Percentiles rank a stretch among this genome's conserved stretches.
Conservation (phyloP, 2,888 invertebrate genomes). For the Vesta saturnalis region DNA sequence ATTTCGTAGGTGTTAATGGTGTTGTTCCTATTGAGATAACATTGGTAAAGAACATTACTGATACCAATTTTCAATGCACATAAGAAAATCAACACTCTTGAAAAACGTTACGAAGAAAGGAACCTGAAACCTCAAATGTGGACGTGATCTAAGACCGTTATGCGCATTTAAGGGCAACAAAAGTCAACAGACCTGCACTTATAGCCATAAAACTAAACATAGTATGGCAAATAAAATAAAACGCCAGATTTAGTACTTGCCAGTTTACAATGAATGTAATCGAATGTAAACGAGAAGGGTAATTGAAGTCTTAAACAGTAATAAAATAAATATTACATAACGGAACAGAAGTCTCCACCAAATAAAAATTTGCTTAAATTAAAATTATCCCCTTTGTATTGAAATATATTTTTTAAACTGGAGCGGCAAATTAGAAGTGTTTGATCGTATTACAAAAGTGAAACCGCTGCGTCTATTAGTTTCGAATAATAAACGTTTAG, state of each 20-base stretch:
- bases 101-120: constrained; percentile 28
- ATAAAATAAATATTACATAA: constrained; percentile 24
- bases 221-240: constrained; percentile 42
- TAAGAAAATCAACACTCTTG: constrained; percentile 14
- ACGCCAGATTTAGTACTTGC: constrained; percentile 35
- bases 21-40: no score
- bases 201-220: constrained; percentile 45
- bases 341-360: not conserved
- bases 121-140: constrained; percentile 34
- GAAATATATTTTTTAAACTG: not conserved
- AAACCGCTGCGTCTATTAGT: constrained; percentile 25
- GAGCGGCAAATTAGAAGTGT: constrained; percentile 8
- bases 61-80: not conserved
- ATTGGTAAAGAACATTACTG: no score
- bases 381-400: not conserved
- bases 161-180: constrained; percentile 44
- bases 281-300: constrained; percentile 29
- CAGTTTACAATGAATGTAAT: constrained; percentile 33
- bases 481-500: constrained; percentile 24
- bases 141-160: constrained; percentile 43
- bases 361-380: constrained; percentile 17
- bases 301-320: constrained; percentile 26
- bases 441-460: constrained; percentile 20
- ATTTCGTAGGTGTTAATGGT: no score
- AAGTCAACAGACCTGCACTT: constrained; percentile 47